Evolutionary conservation across 2,113 vertebrate genomes (phyloP).

Genomic region (Charina bottae): DNA sequence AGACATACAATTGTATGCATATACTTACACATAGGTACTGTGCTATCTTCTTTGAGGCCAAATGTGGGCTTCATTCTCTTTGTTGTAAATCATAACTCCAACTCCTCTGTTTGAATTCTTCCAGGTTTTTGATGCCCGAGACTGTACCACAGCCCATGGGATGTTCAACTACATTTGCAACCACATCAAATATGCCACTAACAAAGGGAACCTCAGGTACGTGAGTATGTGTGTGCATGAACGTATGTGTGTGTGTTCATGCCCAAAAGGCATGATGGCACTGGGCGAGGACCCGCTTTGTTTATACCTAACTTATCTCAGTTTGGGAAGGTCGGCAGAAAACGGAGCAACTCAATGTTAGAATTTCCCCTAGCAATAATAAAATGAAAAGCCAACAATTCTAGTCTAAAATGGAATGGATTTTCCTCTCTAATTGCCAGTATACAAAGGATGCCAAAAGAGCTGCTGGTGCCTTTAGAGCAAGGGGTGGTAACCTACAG

Average conservation of each 20-base stretch:
- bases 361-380: neutral
- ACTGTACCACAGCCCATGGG: slow-evolving; percentile 95
- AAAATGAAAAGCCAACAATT: neutral
- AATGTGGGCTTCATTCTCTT: neutral
- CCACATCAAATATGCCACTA: slow-evolving; percentile 97
- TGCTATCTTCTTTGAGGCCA: neutral
- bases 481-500: neutral
- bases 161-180: slow-evolving; percentile 99
- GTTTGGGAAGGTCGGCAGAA: neutral
- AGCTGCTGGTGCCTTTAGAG: neutral
- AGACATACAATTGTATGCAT: neutral
- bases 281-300: neutral
- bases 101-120: slow-evolving; percentile 10
- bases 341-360: neutral
- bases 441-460: neutral
- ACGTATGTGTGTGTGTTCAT: accelerated
- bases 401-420: neutral
- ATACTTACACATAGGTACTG: neutral
- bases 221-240: accelerated
- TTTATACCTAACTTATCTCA: neutral
- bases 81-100: neutral
- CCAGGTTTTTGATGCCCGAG: slow-evolving; percentile 96
- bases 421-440: neutral
- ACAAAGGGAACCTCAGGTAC: slow-evolving; percentile 96
- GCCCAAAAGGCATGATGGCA: neutral